phyloP scores from a whole-genome alignment of 2,888 invertebrate species.

The Mesorhabditis spiculigera region DNA sequence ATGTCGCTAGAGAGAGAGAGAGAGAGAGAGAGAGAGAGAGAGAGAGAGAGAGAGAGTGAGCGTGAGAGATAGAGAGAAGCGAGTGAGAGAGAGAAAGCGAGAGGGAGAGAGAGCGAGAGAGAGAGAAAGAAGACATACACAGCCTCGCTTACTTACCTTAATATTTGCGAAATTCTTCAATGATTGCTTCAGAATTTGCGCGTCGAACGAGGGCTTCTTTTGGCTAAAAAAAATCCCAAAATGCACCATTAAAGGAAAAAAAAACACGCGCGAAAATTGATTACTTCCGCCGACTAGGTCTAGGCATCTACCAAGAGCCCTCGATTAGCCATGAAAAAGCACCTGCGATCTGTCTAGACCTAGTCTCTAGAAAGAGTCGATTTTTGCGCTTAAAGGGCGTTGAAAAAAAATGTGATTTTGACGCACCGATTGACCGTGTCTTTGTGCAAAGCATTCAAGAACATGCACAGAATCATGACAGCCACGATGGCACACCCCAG shows the following conservation, averaged over 20 bases:
- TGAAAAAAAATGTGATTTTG: neutral
- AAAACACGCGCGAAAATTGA: no score
- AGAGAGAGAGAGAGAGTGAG: no score
- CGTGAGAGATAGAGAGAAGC: conserved; percentile 5
- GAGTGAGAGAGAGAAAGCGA: no score
- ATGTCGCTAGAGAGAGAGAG: no score
- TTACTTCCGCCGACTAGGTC: no score
- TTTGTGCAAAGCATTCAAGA: conserved; percentile 86
- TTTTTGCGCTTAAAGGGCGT: conserved; percentile 29
- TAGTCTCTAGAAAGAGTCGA: neutral
- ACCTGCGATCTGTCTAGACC: no score
- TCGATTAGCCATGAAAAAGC: no score
- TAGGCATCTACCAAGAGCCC: no score
- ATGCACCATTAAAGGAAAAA: neutral
- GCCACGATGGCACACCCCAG: conserved; percentile 80
- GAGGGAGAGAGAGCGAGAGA: no score
- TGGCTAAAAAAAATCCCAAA: neutral
- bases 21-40: no score
- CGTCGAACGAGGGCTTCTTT: conserved; percentile 29
- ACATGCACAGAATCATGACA: conserved; percentile 78
- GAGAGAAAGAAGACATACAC: conserved; percentile 1
- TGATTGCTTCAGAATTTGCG: conserved; percentile 25
- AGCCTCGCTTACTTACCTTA: conserved; percentile 1
- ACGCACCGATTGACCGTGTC: conserved; percentile 60
- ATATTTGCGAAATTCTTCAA: conserved; percentile 11